phyloP scores from a whole-genome alignment of 2,888 invertebrate species.

The Drosophila melanosoma region DNA sequence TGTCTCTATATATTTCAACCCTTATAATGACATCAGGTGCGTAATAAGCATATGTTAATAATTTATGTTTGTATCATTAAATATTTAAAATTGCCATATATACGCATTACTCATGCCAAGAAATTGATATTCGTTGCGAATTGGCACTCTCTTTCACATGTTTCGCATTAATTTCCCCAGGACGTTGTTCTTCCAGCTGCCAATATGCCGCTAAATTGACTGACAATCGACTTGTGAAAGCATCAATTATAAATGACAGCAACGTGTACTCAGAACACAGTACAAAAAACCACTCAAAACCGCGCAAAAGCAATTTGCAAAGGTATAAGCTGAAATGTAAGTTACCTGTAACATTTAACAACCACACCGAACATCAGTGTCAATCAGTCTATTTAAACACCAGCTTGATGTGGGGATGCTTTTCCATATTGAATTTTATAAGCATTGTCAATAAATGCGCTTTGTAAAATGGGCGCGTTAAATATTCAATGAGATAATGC shows the following conservation, averaged over 20 bases:
- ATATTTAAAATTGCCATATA: background rate
- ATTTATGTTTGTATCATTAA: constrained; percentile 5
- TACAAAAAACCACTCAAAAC: background rate
- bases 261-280: constrained; percentile 1
- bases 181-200: constrained; percentile 4
- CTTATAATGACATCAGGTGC: background rate
- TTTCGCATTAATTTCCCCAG: constrained; percentile 32
- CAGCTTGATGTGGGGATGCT: background rate
- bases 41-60: background rate
- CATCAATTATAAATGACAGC: constrained; percentile 73
- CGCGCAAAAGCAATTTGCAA: constrained; percentile 56
- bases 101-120: constrained; percentile 9
- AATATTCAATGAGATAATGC: constrained; percentile 73
- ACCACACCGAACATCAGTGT: constrained; percentile 7
- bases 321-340: constrained; percentile 49
- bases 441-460: constrained; percentile 67
- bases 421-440: constrained; percentile 59
- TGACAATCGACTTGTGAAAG: constrained; percentile 76
- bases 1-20: background rate
- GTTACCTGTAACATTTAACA: constrained; percentile 39
- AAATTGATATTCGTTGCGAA: constrained; percentile 3
- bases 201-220: constrained; percentile 53
- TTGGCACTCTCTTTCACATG: constrained; percentile 23
- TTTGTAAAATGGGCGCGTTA: constrained; percentile 55
- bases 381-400: background rate